Base-by-base conservation (phyloP, 1,140 invertebrate genomes). In the Carcinoscorpius rotundicauda region DNA sequence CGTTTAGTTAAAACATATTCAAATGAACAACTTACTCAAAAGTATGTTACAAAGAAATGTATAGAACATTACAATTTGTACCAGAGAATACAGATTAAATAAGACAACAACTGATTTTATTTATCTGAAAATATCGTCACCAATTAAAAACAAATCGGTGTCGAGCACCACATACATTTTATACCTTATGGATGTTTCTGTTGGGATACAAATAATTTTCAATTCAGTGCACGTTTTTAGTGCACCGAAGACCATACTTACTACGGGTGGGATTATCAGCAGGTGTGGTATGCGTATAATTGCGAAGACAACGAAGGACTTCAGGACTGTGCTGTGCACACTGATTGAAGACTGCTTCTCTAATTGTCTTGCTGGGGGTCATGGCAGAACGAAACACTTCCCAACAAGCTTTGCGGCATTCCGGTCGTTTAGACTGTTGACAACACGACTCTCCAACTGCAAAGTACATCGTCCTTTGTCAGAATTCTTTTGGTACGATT, bases 401-500 rank as follows among this genome's bases (percentile, higher is more conserved):
- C 48, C 82, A 80, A 70, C 88, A 91, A 0, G 84, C 84, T 53
- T 82, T 74, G 53, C 76, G 75, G 66, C 84, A 85, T 57, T 78
- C 76, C 0, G 75, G 72, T 57, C 71, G 81, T 73, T 80, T 78
- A 51, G 89, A 84, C 73, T 80, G 79, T 4, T 77, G 75, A 72
- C 89, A 92, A 72, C 89, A 92, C 63, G 78, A 79, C 71, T 89
- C 86, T 0, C 86, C 86, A n/a, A 83, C 69, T 77, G 75, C 63
- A 52, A 72, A 66, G 58, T 29, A 29, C 29, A 29, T 29, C 29
- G 29, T 29, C 29, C 29, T 29, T 29, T 29, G 29, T 29, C 29
- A 29, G 29, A 29, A 29, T 29, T 29, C 29, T 29, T 29, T 29
- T 2, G 2, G 29, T 29, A 2, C 29, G 29, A 29, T 29, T 29